phyloP scores from a whole-genome alignment of 2,113 vertebrate species.

The Corythaeola cristata region DNA sequence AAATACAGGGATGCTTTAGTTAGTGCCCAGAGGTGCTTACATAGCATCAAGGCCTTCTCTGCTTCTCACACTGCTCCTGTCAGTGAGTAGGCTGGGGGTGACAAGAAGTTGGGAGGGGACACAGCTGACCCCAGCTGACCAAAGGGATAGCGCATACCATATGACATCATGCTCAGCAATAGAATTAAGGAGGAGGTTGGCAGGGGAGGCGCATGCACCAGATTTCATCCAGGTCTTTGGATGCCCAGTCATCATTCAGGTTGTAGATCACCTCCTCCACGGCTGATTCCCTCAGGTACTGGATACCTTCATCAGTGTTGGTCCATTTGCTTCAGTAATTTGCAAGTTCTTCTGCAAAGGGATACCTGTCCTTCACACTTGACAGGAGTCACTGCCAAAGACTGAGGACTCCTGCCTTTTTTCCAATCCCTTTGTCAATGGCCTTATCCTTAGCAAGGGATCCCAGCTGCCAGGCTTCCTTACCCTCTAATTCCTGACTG shows the following conservation, averaged over 20 bases:
- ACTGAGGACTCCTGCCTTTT: background rate
- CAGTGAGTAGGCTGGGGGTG: accelerated
- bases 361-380: background rate
- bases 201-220: accelerated
- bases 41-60: background rate
- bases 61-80: background rate
- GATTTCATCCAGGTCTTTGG: background rate
- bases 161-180: background rate
- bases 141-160: background rate
- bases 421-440: background rate
- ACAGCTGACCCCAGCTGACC: background rate
- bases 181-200: background rate
- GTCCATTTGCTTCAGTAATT: background rate
- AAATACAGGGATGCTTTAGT: too few relatives aligned
- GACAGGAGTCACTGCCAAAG: background rate
- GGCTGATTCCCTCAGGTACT: background rate
- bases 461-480: background rate
- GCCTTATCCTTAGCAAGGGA: background rate
- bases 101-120: background rate
- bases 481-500: background rate
- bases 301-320: background rate
- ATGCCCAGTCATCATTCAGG: background rate
- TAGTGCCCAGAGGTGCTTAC: too few relatives aligned
- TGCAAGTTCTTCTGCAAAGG: background rate
- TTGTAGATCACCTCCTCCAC: background rate